phyloP scores from a whole-genome alignment of 2,888 invertebrate genomes.

The Eupithecia tripunctaria region DNA sequence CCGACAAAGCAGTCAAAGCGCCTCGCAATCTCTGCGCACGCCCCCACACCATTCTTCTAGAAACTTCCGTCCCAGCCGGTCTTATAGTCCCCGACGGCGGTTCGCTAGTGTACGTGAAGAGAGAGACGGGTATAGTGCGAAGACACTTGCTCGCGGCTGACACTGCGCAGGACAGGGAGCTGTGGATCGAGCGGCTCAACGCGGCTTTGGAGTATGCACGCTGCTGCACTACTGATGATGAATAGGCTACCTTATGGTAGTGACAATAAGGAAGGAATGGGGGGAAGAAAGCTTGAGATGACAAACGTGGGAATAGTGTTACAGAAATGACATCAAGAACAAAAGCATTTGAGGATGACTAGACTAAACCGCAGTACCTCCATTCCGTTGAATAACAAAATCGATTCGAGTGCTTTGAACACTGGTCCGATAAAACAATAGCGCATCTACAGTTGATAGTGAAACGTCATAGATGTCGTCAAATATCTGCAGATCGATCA shows the following conservation, averaged over 20 bases:
- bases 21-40: slow-evolving; percentile 96
- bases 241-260: slow-evolving; percentile 29
- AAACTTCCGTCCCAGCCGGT: slow-evolving; percentile 85
- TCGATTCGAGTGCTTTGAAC: too few relatives aligned
- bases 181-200: slow-evolving; percentile 95
- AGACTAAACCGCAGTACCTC: too few relatives aligned
- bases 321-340: too few relatives aligned
- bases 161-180: slow-evolving; percentile 93
- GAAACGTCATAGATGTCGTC: too few relatives aligned
- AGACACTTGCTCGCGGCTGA: slow-evolving; percentile 96
- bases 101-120: slow-evolving; percentile 67
- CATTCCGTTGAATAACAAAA: too few relatives aligned
- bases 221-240: slow-evolving; percentile 64
- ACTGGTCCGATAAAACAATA: too few relatives aligned
- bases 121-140: slow-evolving; percentile 59
- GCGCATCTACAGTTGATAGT: too few relatives aligned
- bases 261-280: not conserved
- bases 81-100: slow-evolving; percentile 67
- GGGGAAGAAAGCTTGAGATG: too few relatives aligned
- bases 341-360: too few relatives aligned
- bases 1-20: slow-evolving; percentile 89
- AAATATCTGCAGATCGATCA: too few relatives aligned
- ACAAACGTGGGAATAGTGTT: too few relatives aligned
- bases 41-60: slow-evolving; percentile 94
- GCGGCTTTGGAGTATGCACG: slow-evolving; percentile 91